These are phyloP conservation scores for Nephrotoma flavescens DNA, from an alignment of 2,888 invertebrate species.

Conservation along the genomic window DNA sequence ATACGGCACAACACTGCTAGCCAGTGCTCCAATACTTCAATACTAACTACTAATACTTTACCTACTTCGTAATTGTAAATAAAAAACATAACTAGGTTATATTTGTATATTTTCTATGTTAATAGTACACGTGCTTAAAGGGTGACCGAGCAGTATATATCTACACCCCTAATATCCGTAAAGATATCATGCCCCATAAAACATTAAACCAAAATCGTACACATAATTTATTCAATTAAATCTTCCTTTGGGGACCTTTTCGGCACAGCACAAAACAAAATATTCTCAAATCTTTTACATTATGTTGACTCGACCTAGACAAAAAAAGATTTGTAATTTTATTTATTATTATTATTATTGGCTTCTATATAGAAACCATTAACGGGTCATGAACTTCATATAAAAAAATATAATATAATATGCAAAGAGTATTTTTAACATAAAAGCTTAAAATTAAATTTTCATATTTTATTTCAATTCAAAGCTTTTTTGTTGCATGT, in stretches of 20 bases:
- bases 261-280: not conserved
- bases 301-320: not conserved
- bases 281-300: not conserved
- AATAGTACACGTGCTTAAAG: not conserved
- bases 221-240: not conserved
- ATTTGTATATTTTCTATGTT: not conserved
- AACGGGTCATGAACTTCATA: not conserved
- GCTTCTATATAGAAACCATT: not conserved
- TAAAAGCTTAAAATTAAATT: not conserved
- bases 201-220: not conserved
- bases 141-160: not conserved
- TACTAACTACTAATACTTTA: too few relatives aligned
- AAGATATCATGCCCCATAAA: not conserved
- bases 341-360: not conserved
- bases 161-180: not conserved
- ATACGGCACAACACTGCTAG: too few relatives aligned
- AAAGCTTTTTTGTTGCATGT: not conserved
- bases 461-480: not conserved
- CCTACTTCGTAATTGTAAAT: too few relatives aligned
- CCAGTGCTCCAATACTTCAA: too few relatives aligned
- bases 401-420: not conserved
- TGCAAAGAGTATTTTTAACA: not conserved
- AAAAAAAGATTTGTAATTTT: not conserved
- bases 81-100: not conserved
- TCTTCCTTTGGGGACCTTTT: not conserved